Base-by-base conservation (phyloP, 2,888 invertebrate species). In the Bruchidius siliquastri region DNA sequence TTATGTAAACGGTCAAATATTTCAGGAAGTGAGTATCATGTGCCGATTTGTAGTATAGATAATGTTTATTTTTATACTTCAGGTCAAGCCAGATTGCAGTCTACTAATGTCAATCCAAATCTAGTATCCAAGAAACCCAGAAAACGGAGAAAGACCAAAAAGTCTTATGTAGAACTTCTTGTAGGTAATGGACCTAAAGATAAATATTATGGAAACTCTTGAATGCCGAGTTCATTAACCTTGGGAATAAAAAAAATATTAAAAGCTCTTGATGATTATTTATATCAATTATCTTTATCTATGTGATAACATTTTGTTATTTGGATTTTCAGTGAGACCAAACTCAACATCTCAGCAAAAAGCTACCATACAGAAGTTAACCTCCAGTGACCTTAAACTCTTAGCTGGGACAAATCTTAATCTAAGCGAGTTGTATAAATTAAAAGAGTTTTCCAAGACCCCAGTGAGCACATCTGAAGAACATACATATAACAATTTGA, bases 351-450 rank as follows among this genome's bases (percentile, higher is more conserved):
- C 87, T 72, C 91, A 93, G 86, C 90, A 89, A 21, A 92, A 90
- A 83, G 91, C 94, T 0, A 88, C 90, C 21, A 90, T 94, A 18
- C 90, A 90, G 78, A 93, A 91, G 80, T 85, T 94, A 49, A 91
- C 89, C 80, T 90, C 92, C 6, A 88, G 89, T 72, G 91, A 93
- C 81, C 84, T 94, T 4, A 90, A 92, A 20, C 88, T 91, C 77
- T 88, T 94, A 73, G 90, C 92, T 0, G 77, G 77, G 84, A 89
- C 78, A 86, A 90, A 84, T 84, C 89, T 70, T 88, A 88, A 80
- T 69, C 85, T 91, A 67, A 89, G 90, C 67, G 89, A 91, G 81
- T 84, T 91, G 3, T 88, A 91, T 81, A 90, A 90, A 83, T 83
- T 91, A 21, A 90, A 89, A 75, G 78, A 80, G 69, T 72, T 83